Percentiles rank a stretch among this genome's conserved stretches.
Conservation (phyloP, 2,797 vertebrate species). For the Hippoglossus hippoglossus region DNA sequence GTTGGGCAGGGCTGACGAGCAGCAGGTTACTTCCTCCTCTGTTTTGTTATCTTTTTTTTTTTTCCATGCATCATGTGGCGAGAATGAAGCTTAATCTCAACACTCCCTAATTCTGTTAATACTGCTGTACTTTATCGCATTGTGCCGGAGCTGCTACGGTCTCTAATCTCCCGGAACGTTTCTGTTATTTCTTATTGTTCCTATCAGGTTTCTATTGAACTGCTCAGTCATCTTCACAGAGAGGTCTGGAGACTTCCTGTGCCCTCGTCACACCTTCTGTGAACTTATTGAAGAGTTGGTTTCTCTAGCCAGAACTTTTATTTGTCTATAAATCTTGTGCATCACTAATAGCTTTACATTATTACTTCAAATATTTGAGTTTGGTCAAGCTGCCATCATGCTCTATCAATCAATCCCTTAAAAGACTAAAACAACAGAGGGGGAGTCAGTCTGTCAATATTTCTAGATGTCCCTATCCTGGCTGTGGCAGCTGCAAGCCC, state of each 20-base stretch:
- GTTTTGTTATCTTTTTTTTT: not conserved
- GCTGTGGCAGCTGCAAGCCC: not conserved
- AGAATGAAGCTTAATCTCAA: not conserved
- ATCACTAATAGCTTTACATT: not conserved
- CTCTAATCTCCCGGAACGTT: slow-evolving; percentile 5
- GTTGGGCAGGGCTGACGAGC: slow-evolving; percentile 6
- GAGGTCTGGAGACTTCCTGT: not conserved
- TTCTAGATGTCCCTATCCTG: too few relatives aligned
- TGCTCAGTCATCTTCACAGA: not conserved
- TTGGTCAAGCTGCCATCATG: too few relatives aligned
- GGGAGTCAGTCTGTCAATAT: too few relatives aligned
- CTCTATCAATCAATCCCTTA: too few relatives aligned
- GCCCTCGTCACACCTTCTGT: slow-evolving; percentile 25
- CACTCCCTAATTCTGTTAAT: slow-evolving; percentile 6
- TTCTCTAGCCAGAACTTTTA: not conserved
- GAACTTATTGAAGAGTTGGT: not conserved
- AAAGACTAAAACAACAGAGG: too few relatives aligned
- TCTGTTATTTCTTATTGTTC: not conserved
- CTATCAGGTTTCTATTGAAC: slow-evolving; percentile 25
- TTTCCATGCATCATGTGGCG: not conserved
- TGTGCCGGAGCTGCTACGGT: not conserved
- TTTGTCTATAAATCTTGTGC: not conserved
- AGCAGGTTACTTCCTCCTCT: slow-evolving; percentile 1
- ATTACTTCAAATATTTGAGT: too few relatives aligned
- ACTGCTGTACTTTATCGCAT: not conserved